These are phyloP conservation scores for Chelonus insularis DNA, from an alignment of 1,140 invertebrate genomes.

Conservation along the genomic window DNA sequence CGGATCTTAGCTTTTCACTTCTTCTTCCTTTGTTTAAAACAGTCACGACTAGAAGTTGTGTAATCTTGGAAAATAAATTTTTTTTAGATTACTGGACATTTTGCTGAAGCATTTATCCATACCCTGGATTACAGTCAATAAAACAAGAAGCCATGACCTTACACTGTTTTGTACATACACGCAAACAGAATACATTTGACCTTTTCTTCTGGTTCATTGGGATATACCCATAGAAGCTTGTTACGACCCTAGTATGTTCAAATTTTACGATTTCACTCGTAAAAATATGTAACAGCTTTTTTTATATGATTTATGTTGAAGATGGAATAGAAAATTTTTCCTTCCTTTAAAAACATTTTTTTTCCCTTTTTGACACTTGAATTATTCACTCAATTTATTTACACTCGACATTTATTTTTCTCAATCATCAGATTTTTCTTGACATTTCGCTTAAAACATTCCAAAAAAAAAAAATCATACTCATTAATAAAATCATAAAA, in stretches of 20 bases:
- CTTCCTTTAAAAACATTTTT: too few relatives aligned
- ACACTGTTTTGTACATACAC: neutral
- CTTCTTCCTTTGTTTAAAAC: conserved; percentile 7
- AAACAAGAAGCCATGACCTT: conserved; percentile 19
- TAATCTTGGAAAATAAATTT: neutral
- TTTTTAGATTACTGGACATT: neutral
- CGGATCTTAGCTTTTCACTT: conserved; percentile 2
- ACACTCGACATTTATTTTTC: too few relatives aligned
- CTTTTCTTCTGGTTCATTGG: neutral
- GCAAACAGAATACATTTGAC: conserved; percentile 12
- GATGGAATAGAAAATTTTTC: too few relatives aligned
- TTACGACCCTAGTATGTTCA: neutral
- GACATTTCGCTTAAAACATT: too few relatives aligned
- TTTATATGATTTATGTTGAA: too few relatives aligned
- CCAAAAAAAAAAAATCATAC: too few relatives aligned
- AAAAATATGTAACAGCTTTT: neutral
- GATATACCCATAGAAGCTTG: neutral
- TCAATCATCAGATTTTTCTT: too few relatives aligned
- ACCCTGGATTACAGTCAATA: conserved; percentile 11
- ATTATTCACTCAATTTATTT: too few relatives aligned
- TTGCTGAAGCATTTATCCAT: neutral
- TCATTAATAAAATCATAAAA: too few relatives aligned
- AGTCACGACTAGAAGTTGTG: too few relatives aligned
- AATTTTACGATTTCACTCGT: neutral
- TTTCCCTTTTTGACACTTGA: too few relatives aligned